Conservation (phyloP, 2,888 invertebrate genomes). For the Panzeria rudis region DNA sequence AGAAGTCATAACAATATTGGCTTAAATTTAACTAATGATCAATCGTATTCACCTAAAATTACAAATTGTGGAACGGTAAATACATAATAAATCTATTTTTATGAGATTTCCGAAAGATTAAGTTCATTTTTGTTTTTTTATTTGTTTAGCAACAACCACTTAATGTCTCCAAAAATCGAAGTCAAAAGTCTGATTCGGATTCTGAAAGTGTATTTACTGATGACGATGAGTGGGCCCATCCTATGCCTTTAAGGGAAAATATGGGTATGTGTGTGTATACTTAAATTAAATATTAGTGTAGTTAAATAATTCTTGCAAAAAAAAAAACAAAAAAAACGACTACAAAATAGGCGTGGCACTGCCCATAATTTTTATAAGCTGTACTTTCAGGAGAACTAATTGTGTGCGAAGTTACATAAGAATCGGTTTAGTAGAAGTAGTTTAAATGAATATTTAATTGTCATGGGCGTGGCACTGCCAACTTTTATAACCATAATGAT, state of each 20-base stretch:
- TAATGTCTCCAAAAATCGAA: constrained; percentile 73
- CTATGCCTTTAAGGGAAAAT: constrained; percentile 84
- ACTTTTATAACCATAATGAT: too few relatives aligned
- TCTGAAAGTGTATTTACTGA: constrained; percentile 89
- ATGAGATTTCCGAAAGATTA: not conserved
- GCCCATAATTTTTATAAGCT: too few relatives aligned
- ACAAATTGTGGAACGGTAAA: constrained; percentile 82
- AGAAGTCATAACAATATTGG: constrained; percentile 83
- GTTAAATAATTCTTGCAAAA: too few relatives aligned
- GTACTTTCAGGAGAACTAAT: too few relatives aligned
- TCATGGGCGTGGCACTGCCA: too few relatives aligned
- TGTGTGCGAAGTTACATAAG: too few relatives aligned
- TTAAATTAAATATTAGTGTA: not conserved
- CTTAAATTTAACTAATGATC: constrained; percentile 83
- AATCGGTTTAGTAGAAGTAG: too few relatives aligned
- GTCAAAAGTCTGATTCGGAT: constrained; percentile 85
- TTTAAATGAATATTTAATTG: too few relatives aligned
- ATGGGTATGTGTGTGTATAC: constrained; percentile 77
- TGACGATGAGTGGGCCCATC: constrained; percentile 87
- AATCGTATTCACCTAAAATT: constrained; percentile 84
- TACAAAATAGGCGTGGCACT: too few relatives aligned
- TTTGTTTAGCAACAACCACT: constrained; percentile 78
- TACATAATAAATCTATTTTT: constrained; percentile 14
- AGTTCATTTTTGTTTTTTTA: not conserved
- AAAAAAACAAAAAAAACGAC: too few relatives aligned